Conservation (phyloP, 2,888 invertebrate species). For the Rhyacophila evoluta region DNA sequence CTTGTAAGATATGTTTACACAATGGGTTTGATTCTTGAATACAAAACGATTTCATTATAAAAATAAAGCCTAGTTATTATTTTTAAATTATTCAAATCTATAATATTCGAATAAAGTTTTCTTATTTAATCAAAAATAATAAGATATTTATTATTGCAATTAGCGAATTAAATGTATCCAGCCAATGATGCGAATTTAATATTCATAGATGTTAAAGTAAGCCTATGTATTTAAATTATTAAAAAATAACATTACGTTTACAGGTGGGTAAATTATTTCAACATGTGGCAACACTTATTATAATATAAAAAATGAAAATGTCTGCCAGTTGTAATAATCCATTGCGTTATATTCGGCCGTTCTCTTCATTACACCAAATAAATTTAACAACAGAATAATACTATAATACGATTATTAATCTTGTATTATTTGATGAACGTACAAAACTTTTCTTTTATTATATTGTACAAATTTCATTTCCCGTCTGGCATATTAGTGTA, state of each 20-base stretch:
- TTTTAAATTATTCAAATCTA: too few relatives aligned
- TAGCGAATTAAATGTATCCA: too few relatives aligned
- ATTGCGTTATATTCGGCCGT: not conserved
- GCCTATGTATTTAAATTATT: not conserved
- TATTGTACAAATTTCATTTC: slow-evolving; percentile 6
- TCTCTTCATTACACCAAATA: not conserved
- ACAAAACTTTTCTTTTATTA: slow-evolving; percentile 10
- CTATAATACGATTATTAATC: slow-evolving; percentile 9
- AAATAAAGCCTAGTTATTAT: too few relatives aligned
- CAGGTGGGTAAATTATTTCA: too few relatives aligned
- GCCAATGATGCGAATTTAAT: not conserved
- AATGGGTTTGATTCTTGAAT: too few relatives aligned
- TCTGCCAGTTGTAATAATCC: not conserved
- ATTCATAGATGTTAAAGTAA: not conserved
- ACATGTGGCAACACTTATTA: not conserved
- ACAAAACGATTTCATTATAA: too few relatives aligned
- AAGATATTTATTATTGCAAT: too few relatives aligned
- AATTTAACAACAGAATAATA: not conserved
- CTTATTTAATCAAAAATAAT: too few relatives aligned
- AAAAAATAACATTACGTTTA: not conserved
- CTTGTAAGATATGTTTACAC: too few relatives aligned
- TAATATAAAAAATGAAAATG: not conserved
- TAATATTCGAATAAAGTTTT: too few relatives aligned
- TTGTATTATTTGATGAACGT: slow-evolving; percentile 14
- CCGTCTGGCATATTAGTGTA: not conserved